These are phyloP conservation scores for Drosophila algonquin DNA, from an alignment of 2,888 invertebrate genomes.

Conservation along the genomic window DNA sequence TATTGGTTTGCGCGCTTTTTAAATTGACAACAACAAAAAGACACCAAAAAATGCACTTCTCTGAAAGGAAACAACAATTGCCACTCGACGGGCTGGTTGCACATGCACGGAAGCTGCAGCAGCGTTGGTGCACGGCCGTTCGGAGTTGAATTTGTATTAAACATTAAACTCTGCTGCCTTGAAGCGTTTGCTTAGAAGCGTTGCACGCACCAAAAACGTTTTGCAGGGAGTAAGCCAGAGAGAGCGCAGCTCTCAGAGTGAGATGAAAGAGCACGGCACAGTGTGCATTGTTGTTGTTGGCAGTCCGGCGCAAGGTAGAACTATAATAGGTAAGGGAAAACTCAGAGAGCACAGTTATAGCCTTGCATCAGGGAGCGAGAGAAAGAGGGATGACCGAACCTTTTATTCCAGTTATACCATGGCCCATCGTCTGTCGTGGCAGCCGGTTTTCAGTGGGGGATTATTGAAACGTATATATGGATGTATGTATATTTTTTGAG, in stretches of 20 bases:
- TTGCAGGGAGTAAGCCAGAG: slow-evolving; percentile 7
- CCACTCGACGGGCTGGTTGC: slow-evolving; percentile 58
- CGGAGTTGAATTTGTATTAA: slow-evolving; percentile 60
- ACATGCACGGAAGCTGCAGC: slow-evolving; percentile 27
- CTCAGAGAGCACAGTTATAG: neutral
- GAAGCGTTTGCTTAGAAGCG: neutral
- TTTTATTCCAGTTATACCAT: slow-evolving; percentile 5
- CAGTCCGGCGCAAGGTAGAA: neutral
- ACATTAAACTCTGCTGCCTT: slow-evolving; percentile 65
- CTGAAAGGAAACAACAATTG: neutral
- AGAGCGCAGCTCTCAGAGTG: slow-evolving; percentile 25
- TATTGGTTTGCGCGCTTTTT: slow-evolving; percentile 2
- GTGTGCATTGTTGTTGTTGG: slow-evolving; percentile 58
- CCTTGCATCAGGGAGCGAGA: neutral
- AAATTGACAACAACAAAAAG: neutral
- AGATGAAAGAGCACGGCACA: slow-evolving; percentile 23
- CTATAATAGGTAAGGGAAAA: neutral
- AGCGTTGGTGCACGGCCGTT: slow-evolving; percentile 56
- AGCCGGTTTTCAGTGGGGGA: slow-evolving; percentile 76
- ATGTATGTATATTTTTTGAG: slow-evolving; percentile 33
- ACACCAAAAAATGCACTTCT: neutral
- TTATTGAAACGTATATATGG: slow-evolving; percentile 67
- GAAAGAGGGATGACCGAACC: neutral
- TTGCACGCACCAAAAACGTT: neutral
- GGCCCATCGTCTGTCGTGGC: slow-evolving; percentile 65